Base-by-base conservation (phyloP, 2,888 invertebrate species). In the Toxonevra muliebris region DNA sequence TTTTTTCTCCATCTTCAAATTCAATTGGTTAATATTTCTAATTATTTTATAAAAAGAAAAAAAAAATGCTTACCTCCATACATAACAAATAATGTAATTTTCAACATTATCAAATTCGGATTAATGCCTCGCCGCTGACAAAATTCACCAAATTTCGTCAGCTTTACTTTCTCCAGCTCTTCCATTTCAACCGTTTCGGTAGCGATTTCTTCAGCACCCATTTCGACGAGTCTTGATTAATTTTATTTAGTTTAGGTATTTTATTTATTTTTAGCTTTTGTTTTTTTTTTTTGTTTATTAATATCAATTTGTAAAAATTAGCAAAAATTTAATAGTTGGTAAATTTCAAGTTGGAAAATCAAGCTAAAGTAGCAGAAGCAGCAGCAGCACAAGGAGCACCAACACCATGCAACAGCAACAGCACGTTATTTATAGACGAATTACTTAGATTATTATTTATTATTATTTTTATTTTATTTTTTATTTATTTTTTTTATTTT, bases 31-130 rank as follows among this genome's bases (percentile, higher is more conserved):
- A 30, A 4, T n/a, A n/a, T n/a, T n/a, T n/a, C 3, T 4, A 30
- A 30, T 4, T 30, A 30, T 30, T 30, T 30, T 30, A 30, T 30
- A 7, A 30, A n/a, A n/a, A n/a, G n/a, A n/a, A n/a, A n/a, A n/a
- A n/a, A n/a, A n/a, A n/a, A n/a, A n/a, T n/a, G 20, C 52, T 86
- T 86, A 90, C 91, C 90, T 83, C 94, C 93, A 81, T 93, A 93
- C 89, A 93, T 91, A 76, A 93, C 91, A 84, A 94, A 94, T 11
- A 94, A 86, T 43, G 93, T 92, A 77, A 93, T 87, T 88, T 94
- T 94, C 77, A 94, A 85, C 90, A 93, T 92, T 72, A 94, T 87
- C 77, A 93, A 86, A 85, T 93, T 92, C 61, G 91, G 91, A 84
- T 93, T 93, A 75, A 93, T 90, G 70, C 89, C 87, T 74, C 88